Base-by-base conservation (phyloP, 2,797 vertebrate genomes). In the Myiotriccus ornatus region DNA sequence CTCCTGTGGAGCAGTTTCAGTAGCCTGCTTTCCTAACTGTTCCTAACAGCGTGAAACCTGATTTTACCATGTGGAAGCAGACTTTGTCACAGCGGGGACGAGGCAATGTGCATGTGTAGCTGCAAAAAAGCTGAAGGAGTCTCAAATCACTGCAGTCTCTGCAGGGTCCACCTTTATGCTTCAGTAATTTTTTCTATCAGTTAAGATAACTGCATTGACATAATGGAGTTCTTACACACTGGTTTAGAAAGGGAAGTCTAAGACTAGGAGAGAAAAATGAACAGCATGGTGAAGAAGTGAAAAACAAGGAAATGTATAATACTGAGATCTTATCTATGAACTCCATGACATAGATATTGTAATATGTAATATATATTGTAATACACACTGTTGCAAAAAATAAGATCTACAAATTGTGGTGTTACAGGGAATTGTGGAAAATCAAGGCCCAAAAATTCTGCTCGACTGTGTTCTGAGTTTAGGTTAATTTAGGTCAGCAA, bases 91-190 rank as follows among this genome's bases (percentile, higher is more conserved):
- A 96, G 96, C 57, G 0, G 94, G 96, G 62, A 53, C 3, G 1
- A 95, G 68, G 65, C 62, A 90, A 47, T 76, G 64, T 90, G 80
- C 82, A 83, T 87, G 70, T 88, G 64, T 35, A 89, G 77, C 57
- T 73, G 84, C 59, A 92, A 56, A 96, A 78, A 90, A 93, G 74
- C 81, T 68, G 89, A 84, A 94, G 65, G 83, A 95, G 83, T 94
- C 92, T 91, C 93, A 95, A 62, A 90, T 94, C 89, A 70, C 84
- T 96, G 68, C 44, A 84, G 60, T 81, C 93, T 95, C 96, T 84
- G 86, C 95, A 94, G 95, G 94, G 65, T 96, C 91, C 79, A 78
- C 65, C 81, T 89, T 94, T 95, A 94, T 77, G 92, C 86, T 95
- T 95, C 88, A 90, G 79, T 93, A 93, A 89, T 95, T 96, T 95